Conservation (phyloP, 1,140 invertebrate genomes). For the Ganaspis sp. region DNA sequence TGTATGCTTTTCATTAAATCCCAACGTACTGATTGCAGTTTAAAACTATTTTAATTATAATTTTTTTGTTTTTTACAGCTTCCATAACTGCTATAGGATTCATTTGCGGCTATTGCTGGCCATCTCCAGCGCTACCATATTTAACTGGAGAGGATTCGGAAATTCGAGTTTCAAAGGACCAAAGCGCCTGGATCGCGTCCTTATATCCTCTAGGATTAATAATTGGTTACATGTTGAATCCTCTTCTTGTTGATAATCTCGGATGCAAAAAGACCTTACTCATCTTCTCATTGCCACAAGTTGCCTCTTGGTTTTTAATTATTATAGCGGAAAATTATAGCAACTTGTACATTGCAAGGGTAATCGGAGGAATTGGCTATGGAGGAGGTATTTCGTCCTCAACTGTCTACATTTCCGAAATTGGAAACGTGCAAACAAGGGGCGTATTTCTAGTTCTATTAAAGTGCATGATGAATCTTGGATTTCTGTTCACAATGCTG, state of each 20-base stretch:
- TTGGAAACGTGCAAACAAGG: not conserved
- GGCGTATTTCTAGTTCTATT: not conserved
- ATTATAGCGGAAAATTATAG: not conserved
- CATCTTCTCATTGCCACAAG: not conserved
- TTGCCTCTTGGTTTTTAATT: not conserved
- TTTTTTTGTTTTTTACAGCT: not conserved
- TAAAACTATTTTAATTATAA: too few relatives aligned
- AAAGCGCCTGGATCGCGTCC: not conserved
- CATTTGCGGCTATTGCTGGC: not conserved
- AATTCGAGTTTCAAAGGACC: not conserved
- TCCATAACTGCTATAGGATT: not conserved
- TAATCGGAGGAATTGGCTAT: not conserved
- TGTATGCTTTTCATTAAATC: too few relatives aligned
- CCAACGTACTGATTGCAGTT: too few relatives aligned
- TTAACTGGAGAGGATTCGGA: not conserved
- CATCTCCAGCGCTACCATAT: not conserved
- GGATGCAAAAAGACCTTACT: not conserved
- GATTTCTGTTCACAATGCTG: not conserved
- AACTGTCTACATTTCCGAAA: not conserved
- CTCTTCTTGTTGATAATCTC: not conserved
- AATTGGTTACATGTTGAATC: not conserved
- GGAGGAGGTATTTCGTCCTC: not conserved
- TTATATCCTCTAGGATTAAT: not conserved
- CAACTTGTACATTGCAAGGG: not conserved
- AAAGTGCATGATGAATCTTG: not conserved